phyloP scores from a whole-genome alignment of 1,140 invertebrate genomes.

The Ceratosolen solmsi region DNA sequence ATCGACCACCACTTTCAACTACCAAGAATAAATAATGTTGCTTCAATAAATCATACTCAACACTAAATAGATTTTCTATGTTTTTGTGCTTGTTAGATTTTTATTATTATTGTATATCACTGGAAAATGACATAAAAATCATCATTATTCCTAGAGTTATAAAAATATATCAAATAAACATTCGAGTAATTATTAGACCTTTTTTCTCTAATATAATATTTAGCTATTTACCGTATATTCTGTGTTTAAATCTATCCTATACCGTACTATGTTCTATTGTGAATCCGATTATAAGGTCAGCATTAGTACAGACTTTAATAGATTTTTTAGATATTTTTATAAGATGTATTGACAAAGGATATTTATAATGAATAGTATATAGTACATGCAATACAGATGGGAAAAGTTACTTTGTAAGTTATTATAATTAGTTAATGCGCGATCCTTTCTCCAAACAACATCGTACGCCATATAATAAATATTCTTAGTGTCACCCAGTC shows the following conservation, averaged over 20 bases:
- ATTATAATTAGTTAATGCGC: background rate
- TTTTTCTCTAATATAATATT: no score
- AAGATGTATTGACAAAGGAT: conserved; percentile 24
- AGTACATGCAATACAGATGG: no score
- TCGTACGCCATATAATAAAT: background rate
- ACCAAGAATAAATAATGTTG: conserved; percentile 24
- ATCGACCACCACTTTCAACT: conserved; percentile 50
- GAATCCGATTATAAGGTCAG: conserved; percentile 45
- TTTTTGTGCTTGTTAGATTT: background rate
- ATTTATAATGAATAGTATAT: no score
- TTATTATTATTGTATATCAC: background rate
- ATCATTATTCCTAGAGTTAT: no score
- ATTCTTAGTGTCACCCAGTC: background rate
- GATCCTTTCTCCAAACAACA: conserved; percentile 23
- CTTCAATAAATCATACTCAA: background rate
- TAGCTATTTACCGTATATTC: no score
- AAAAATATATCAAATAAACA: no score
- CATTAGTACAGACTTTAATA: conserved; percentile 42
- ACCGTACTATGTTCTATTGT: no score
- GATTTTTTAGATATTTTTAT: background rate
- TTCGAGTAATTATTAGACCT: no score
- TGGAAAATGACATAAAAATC: no score
- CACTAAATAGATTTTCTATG: background rate
- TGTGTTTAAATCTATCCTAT: no score
- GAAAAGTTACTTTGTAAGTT: no score